phyloP scores from a whole-genome alignment of 2,888 invertebrate species.

The Bombylius major region DNA sequence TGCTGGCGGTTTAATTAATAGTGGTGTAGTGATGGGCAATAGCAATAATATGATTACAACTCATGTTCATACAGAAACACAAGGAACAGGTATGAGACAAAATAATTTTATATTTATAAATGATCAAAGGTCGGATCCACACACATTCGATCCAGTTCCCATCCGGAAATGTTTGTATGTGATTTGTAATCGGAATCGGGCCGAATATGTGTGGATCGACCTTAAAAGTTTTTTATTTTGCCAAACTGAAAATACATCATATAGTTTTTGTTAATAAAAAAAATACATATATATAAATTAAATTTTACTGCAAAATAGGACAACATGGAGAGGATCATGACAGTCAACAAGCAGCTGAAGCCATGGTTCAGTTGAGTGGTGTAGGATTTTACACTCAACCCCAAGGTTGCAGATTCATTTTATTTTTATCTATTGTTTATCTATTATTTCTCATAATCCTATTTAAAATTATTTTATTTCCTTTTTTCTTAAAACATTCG shows the following conservation, averaged over 20 bases:
- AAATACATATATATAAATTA: background rate
- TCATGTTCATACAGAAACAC: too few species aligned
- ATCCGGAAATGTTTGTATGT: too few species aligned
- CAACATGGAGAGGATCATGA: conserved; percentile 41
- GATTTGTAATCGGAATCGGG: too few species aligned
- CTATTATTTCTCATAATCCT: conserved; percentile 6
- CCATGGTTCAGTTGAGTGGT: conserved; percentile 59
- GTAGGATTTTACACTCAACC: conserved; percentile 49
- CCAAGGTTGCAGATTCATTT: conserved; percentile 27
- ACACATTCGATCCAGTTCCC: too few species aligned
- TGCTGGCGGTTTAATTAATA: background rate
- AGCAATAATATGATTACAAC: too few species aligned
- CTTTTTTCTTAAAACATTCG: background rate
- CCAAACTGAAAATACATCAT: background rate
- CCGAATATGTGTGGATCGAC: too few species aligned
- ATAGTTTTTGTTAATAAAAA: background rate
- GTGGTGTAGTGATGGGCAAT: too few species aligned
- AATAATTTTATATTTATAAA: too few species aligned
- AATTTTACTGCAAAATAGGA: conserved; percentile 25
- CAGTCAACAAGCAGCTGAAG: conserved; percentile 61
- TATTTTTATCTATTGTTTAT: conserved; percentile 14
- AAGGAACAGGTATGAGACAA: too few species aligned
- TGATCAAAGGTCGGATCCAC: background rate
- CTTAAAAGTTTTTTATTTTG: too few species aligned
- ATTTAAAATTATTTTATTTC: conserved; percentile 1